These are phyloP conservation scores for Pithecia hirsuta DNA, from an alignment of 2,797 vertebrate genomes.

Conservation along the genomic window DNA sequence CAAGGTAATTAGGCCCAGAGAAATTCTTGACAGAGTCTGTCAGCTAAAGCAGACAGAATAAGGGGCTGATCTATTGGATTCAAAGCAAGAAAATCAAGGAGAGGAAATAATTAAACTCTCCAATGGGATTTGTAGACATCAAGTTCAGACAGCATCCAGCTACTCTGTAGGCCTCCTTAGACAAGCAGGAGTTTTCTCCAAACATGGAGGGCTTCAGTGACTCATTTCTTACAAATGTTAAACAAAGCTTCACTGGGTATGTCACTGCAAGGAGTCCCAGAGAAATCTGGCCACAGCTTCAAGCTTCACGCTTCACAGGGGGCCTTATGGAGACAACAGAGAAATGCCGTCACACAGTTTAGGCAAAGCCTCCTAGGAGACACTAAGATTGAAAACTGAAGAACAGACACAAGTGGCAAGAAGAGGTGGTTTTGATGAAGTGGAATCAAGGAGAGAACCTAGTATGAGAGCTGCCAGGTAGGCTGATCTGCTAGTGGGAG, in stretches of 20 bases:
- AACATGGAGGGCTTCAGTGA: not conserved
- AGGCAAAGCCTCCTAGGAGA: slow-evolving; percentile 11
- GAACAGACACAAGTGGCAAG: not conserved
- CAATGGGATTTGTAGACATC: not conserved
- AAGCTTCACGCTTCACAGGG: not conserved
- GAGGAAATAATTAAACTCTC: slow-evolving; percentile 37
- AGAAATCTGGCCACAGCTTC: slow-evolving; percentile 15
- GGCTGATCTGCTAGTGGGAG: too few relatives aligned
- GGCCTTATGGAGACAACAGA: not conserved
- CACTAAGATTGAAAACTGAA: not conserved
- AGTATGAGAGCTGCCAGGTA: not conserved
- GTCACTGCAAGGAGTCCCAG: slow-evolving; percentile 3
- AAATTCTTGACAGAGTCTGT: not conserved
- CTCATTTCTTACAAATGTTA: slow-evolving; percentile 16
- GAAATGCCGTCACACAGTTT: not conserved
- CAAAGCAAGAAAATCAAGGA: slow-evolving; percentile 40
- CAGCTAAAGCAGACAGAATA: not conserved
- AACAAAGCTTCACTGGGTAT: slow-evolving; percentile 46
- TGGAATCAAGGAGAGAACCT: not conserved
- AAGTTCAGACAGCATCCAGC: not conserved
- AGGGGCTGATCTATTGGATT: not conserved
- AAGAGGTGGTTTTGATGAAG: not conserved
- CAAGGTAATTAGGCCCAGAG: not conserved
- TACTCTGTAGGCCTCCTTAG: not conserved
- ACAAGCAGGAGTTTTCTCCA: slow-evolving; percentile 29